Evolutionary conservation across 2,113 vertebrate species (phyloP), one percentile per base, ranked within the genome.

Genomic region (Atractosteus spatula): DNA sequence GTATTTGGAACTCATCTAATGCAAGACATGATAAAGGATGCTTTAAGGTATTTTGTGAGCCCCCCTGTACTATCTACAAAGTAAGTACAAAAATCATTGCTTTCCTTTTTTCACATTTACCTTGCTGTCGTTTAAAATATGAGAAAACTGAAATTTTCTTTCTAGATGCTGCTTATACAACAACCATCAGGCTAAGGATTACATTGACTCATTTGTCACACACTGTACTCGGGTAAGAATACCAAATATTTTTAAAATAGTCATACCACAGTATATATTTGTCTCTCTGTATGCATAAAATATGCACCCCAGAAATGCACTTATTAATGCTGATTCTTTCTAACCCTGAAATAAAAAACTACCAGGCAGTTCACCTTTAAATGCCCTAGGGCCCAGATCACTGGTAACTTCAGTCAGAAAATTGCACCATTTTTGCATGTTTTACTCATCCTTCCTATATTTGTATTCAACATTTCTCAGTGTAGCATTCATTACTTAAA

Each of bases 11-110:
- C 95, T 63, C 96, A 99, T 72, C 90, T 98, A 79, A 98, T 99
- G 96, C 97, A 99, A 86, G 97, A 99, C 79, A 98, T 98, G 96
- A 94, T 99, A 70, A 98, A 98, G 91, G 97, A 99, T 81, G 96
- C 97, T 41, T 88, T 99, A 73, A 92, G 96, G 62, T 95, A 92
- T 85, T 99, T 99, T 29, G 96, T 99, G 76, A 99, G 97, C 82
- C 97, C 97, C 67, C 97, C 97, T 64, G 97, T 99, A 59, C 95
- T 99, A 77, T 98, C 97, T 62, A 86, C 95, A 69, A 99, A 99
- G 97, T 99, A 90, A 95, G 96, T 91, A 70, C 44, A 3, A 63
- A 29, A 71, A 47, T 54, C 41, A 47, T 0, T 79, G 66, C 66
- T n/a, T 74, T 74, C 10, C 3, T n/a, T 5, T 59, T 16, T 11